Conservation (phyloP, 2,797 vertebrate species). For the Ispidina picta region DNA sequence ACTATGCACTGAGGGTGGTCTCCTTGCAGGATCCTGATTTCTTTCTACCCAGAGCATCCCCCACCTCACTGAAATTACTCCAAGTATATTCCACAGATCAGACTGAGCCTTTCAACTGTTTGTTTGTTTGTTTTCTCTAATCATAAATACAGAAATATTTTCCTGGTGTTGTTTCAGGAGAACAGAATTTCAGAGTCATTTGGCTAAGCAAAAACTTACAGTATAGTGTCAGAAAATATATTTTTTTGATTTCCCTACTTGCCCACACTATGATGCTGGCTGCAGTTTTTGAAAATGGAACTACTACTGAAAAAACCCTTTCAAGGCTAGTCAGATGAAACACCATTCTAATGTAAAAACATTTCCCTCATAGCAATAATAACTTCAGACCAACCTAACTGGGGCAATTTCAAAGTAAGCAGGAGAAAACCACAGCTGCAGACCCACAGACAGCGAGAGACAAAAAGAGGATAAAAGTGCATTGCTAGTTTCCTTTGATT, state of each 20-base stretch:
- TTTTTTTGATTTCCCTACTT: neutral
- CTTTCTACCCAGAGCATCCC: neutral
- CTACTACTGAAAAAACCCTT: neutral
- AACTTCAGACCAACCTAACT: slow-evolving; percentile 38
- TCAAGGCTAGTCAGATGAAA: slow-evolving; percentile 33
- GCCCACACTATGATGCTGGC: neutral
- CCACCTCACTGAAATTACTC: neutral
- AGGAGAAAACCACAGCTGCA: neutral
- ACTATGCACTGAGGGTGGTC: neutral
- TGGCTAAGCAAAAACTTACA: neutral
- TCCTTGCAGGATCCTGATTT: neutral
- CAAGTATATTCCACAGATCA: neutral
- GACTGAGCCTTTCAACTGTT: neutral
- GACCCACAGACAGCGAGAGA: neutral
- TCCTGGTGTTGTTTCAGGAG: neutral
- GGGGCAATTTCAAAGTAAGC: slow-evolving; percentile 30
- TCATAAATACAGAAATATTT: neutral
- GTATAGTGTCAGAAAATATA: neutral
- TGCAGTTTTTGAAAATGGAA: slow-evolving; percentile 8
- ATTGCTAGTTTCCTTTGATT: neutral
- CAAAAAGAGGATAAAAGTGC: neutral
- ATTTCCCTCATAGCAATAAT: neutral
- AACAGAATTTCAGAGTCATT: slow-evolving; percentile 2
- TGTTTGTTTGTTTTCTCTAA: neutral
- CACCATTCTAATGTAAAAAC: neutral